Evolutionary conservation across 1,140 invertebrate species (phyloP).

Genomic region (Acyrthosiphon pisum): DNA sequence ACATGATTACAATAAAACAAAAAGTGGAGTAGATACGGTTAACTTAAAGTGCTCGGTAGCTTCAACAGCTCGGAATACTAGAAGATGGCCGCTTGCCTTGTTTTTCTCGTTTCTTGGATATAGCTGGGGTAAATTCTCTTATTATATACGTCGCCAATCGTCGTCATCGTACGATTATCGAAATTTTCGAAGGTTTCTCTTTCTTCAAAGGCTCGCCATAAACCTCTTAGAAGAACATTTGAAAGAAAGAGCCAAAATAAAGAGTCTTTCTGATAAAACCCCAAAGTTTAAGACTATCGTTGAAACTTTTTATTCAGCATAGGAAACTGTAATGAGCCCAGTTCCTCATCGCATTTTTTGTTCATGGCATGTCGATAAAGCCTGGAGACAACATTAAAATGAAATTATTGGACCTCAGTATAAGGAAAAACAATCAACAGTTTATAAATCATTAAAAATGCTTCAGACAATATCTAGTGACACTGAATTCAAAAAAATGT

Average conservation of each 20-base stretch:
- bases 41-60: constrained; percentile 60
- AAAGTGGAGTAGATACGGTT: too few relatives aligned
- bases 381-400: background rate
- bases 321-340: background rate
- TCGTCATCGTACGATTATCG: background rate
- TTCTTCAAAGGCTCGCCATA: constrained; percentile 4
- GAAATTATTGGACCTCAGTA: background rate
- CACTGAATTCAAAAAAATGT: background rate
- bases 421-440: background rate
- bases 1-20: too few relatives aligned
- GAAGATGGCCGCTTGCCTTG: constrained; percentile 61
- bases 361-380: background rate
- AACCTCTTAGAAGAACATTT: constrained; percentile 8
- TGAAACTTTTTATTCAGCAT: constrained; percentile 20
- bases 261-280: constrained; percentile 17
- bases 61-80: constrained; percentile 58
- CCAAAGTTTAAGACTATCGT: background rate
- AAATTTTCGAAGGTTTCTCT: background rate
- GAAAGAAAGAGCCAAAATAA: background rate
- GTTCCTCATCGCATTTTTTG: background rate
- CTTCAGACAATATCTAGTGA: background rate
- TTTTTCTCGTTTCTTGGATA: constrained; percentile 62
- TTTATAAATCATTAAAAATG: background rate
- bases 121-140: constrained; percentile 62
- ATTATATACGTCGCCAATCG: constrained; percentile 25